These are phyloP conservation scores for Syngnathus typhle DNA, from an alignment of 2,113 vertebrate species.

Conservation along the genomic window DNA sequence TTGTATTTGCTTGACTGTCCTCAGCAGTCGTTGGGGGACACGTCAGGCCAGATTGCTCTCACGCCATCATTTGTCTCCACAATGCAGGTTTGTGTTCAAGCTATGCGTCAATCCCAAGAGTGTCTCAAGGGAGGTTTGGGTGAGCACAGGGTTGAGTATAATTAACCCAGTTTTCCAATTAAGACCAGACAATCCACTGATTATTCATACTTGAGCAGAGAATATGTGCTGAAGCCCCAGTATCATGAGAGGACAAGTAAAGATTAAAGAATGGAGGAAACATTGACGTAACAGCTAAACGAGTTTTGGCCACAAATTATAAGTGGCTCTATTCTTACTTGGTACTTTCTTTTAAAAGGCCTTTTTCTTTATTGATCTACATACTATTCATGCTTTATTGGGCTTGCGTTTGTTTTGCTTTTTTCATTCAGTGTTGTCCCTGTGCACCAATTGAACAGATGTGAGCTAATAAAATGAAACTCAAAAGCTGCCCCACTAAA, in stretches of 20 bases:
- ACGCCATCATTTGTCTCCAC: conserved; percentile 14
- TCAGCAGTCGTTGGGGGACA: conserved; percentile 31
- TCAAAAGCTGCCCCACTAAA: conserved; percentile 3
- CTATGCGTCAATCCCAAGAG: conserved; percentile 43
- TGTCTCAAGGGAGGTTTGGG: conserved; percentile 52
- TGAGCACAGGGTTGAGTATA: conserved; percentile 61
- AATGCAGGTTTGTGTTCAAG: conserved; percentile 23
- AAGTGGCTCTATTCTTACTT: neutral
- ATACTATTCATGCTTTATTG: neutral
- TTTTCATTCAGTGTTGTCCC: neutral
- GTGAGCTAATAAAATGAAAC: conserved; percentile 6
- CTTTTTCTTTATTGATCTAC: neutral
- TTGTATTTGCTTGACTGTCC: conserved; percentile 21
- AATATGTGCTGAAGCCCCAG: conserved; percentile 34
- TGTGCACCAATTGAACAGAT: neutral
- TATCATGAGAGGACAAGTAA: conserved; percentile 19
- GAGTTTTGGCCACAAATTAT: neutral
- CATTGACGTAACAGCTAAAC: neutral
- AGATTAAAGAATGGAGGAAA: neutral
- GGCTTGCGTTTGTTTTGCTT: neutral
- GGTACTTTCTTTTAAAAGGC: neutral
- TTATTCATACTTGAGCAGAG: conserved; percentile 39
- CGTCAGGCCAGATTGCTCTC: conserved; percentile 25
- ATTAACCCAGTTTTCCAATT: conserved; percentile 71
- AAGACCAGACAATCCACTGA: conserved; percentile 56